Evolutionary conservation across 2,888 invertebrate genomes (phyloP).

Genomic region (Nephrotoma guestfalica): DNA sequence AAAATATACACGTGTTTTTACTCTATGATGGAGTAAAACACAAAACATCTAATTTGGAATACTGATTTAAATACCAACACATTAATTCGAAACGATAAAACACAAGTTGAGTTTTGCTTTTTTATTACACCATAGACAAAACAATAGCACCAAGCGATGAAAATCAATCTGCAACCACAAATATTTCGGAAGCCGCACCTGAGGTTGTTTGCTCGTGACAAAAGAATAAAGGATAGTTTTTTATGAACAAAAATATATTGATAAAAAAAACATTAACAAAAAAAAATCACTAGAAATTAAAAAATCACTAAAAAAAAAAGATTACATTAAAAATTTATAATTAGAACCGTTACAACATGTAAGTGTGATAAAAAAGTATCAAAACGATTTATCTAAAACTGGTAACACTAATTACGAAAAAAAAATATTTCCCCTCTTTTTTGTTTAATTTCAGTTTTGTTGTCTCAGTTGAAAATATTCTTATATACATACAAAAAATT

Average conservation of each 20-base stretch:
- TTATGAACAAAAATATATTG: not conserved
- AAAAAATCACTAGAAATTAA: not conserved
- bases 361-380: not conserved
- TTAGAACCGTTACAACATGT: not conserved
- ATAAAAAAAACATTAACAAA: not conserved
- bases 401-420: not conserved
- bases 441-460: not conserved
- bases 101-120: not conserved
- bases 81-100: not conserved
- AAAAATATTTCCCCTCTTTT: not conserved
- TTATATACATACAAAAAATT: not conserved
- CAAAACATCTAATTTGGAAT: not conserved
- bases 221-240: slow-evolving; percentile 17
- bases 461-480: not conserved
- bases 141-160: slow-evolving; percentile 1
- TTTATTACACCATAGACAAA: not conserved
- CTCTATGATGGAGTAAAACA: not conserved
- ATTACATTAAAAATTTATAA: not conserved
- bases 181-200: slow-evolving; percentile 12
- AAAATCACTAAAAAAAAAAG: not conserved
- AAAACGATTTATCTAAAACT: not conserved
- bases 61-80: not conserved
- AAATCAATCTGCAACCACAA: slow-evolving; percentile 12
- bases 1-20: too few relatives aligned
- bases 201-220: slow-evolving; percentile 33